Conservation (phyloP, 2,113 vertebrate species). For the Festucalex cinctus region DNA sequence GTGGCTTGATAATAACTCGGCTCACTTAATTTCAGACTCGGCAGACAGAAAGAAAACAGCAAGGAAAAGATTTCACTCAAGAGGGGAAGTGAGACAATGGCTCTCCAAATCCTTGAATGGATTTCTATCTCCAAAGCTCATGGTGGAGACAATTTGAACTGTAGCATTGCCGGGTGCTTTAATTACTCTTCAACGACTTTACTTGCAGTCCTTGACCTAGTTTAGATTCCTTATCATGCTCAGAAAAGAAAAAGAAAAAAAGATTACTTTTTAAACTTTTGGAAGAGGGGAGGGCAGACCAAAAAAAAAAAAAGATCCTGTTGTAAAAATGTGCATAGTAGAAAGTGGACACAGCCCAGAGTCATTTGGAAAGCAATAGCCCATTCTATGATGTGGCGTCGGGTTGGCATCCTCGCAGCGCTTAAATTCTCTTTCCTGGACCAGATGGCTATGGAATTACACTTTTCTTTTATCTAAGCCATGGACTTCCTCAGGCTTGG, state of each 20-base stretch:
- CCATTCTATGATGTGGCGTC: constrained; percentile 83
- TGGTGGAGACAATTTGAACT: constrained; percentile 58
- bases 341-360: constrained; percentile 70
- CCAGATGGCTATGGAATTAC: constrained; percentile 85
- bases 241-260: constrained; percentile 66
- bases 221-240: constrained; percentile 74
- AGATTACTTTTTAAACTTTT: constrained; percentile 75
- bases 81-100: constrained; percentile 69
- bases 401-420: constrained; percentile 75
- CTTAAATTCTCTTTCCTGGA: constrained; percentile 77
- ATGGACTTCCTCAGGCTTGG: constrained; percentile 73
- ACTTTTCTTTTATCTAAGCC: constrained; percentile 83
- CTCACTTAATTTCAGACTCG: constrained; percentile 69
- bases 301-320: constrained; percentile 65
- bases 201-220: constrained; percentile 75
- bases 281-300: constrained; percentile 41
- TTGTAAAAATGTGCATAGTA: constrained; percentile 64
- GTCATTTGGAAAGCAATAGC: constrained; percentile 81
- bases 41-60: constrained; percentile 54
- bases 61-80: constrained; percentile 67
- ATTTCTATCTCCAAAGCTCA: constrained; percentile 70
- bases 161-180: constrained; percentile 55
- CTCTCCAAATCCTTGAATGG: constrained; percentile 70
- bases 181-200: constrained; percentile 73
- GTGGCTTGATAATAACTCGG: constrained; percentile 56